These are phyloP conservation scores for Eumerus sabulonum DNA, from an alignment of 2,888 invertebrate species.

Conservation along the genomic window DNA sequence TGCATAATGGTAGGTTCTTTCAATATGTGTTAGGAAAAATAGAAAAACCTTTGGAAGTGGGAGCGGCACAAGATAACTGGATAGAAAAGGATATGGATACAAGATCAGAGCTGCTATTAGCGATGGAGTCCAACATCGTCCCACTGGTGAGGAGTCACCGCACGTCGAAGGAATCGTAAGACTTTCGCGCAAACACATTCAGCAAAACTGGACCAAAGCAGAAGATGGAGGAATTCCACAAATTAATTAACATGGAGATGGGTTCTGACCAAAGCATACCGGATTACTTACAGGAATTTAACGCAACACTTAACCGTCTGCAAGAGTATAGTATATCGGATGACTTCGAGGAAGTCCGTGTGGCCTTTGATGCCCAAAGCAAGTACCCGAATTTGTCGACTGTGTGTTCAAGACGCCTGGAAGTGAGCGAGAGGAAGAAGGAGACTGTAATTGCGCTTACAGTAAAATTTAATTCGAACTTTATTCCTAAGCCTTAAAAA, in stretches of 20 bases:
- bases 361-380: conserved; percentile 2
- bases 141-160: neutral
- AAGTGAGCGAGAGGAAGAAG: no score
- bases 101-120: neutral
- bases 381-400: conserved; percentile 6
- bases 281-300: neutral
- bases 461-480: no score
- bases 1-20: neutral
- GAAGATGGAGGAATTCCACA: no score
- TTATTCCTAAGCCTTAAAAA: no score
- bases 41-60: neutral
- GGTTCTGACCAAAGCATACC: no score
- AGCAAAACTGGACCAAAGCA: no score
- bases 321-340: neutral
- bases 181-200: no score
- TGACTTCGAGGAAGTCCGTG: neutral
- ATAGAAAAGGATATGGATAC: neutral
- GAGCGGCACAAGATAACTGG: no score
- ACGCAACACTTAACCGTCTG: neutral
- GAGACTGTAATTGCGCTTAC: no score
- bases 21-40: neutral
- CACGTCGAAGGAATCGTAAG: neutral
- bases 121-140: neutral
- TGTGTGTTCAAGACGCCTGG: neutral
- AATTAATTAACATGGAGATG: no score